Percentiles rank a stretch among this genome's conserved stretches.
Conservation (phyloP, 2,888 invertebrate species). For the Lacanobia wlatinum region DNA sequence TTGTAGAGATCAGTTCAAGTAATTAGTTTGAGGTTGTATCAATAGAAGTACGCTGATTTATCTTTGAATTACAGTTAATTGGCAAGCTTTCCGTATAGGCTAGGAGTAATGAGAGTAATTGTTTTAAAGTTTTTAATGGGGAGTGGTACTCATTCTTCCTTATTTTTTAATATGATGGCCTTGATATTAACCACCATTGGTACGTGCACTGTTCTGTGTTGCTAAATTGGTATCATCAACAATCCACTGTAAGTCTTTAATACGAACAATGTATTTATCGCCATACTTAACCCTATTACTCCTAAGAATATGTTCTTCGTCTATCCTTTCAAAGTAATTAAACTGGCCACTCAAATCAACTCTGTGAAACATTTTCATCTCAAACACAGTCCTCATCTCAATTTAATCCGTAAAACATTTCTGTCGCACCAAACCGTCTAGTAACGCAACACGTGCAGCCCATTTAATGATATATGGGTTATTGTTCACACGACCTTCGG, state of each 20-base stretch:
- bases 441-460: constrained; percentile 51
- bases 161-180: constrained; percentile 16
- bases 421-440: constrained; percentile 8
- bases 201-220: background rate
- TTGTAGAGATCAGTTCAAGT: constrained; percentile 35
- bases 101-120: constrained; percentile 39
- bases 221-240: background rate
- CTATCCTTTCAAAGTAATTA: too few species aligned
- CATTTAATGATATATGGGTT: constrained; percentile 61
- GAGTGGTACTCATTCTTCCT: background rate
- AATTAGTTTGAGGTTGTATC: constrained; percentile 51
- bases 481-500: constrained; percentile 64
- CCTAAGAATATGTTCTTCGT: too few species aligned
- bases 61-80: constrained; percentile 43
- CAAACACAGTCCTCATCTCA: background rate
- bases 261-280: too few species aligned
- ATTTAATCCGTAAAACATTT: background rate
- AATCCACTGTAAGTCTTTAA: too few species aligned
- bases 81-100: constrained; percentile 32
- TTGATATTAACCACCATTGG: background rate
- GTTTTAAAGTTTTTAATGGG: constrained; percentile 14
- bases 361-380: background rate
- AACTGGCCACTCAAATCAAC: background rate
- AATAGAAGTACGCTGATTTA: constrained; percentile 40
- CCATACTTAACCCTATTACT: too few species aligned